Percentiles rank a stretch among this genome's conserved stretches.
These are phyloP conservation scores for Platycheirus albimanus DNA, from an alignment of 2,888 invertebrate species.

Conservation along the genomic window DNA sequence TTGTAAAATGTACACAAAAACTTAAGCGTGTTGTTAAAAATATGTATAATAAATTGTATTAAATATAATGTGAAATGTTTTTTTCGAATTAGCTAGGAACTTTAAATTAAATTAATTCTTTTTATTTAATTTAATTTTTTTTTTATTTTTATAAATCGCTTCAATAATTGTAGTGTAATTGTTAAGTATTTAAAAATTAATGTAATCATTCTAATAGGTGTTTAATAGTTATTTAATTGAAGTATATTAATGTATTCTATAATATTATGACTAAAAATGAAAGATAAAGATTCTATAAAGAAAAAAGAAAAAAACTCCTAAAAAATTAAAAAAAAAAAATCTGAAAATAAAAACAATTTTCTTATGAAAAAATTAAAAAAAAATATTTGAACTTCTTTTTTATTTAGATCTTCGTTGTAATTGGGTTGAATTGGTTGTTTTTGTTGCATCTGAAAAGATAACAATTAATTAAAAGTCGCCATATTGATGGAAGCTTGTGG, in stretches of 20 bases:
- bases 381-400: neutral
- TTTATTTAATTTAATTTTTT: slow-evolving; percentile 45
- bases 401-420: neutral
- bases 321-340: slow-evolving; percentile 18
- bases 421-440: too few relatives aligned
- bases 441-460: too few relatives aligned
- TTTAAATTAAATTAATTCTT: slow-evolving; percentile 45
- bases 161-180: slow-evolving; percentile 38
- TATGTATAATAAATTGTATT: slow-evolving; percentile 13
- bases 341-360: slow-evolving; percentile 61
- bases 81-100: slow-evolving; percentile 56
- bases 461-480: too few relatives aligned
- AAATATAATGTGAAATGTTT: slow-evolving; percentile 10
- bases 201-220: slow-evolving; percentile 37
- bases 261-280: slow-evolving; percentile 15
- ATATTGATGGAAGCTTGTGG: too few relatives aligned
- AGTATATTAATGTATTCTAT: slow-evolving; percentile 40
- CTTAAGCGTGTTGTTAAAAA: too few relatives aligned
- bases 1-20: slow-evolving; percentile 63
- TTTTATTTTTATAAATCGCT: slow-evolving; percentile 55
- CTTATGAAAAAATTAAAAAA: slow-evolving; percentile 52
- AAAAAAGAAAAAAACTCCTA: slow-evolving; percentile 14
- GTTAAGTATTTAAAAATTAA: slow-evolving; percentile 64
- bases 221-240: slow-evolving; percentile 67
- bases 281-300: slow-evolving; percentile 9